phyloP scores from a whole-genome alignment of 2,113 vertebrate species.

The Tor tambroides region DNA sequence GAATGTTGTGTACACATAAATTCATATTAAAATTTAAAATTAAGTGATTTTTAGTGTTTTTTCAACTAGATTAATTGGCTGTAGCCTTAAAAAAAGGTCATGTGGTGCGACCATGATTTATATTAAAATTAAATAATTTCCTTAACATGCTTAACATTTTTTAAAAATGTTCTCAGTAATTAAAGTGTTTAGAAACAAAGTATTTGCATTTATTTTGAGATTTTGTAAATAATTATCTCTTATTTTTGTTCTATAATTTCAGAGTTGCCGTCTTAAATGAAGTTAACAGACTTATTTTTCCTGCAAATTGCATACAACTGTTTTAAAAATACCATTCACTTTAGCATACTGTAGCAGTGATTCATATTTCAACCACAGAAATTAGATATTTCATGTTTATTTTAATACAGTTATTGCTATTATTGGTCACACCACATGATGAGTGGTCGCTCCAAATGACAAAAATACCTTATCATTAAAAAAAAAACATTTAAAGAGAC shows the following conservation, averaged over 20 bases:
- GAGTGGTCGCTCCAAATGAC: not conserved
- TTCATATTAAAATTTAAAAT: not conserved
- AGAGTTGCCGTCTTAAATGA: not conserved
- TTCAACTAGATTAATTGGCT: no score
- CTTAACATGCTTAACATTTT: no score
- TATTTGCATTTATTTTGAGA: not conserved
- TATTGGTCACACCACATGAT: not conserved
- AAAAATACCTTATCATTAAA: no score
- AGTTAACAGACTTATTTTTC: not conserved
- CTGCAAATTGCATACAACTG: not conserved
- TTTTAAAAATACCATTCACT: not conserved
- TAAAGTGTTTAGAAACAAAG: no score
- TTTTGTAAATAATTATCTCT: not conserved
- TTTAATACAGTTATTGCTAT: not conserved
- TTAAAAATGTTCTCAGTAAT: no score
- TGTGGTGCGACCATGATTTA: no score
- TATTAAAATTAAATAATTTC: no score
- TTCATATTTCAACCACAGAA: not conserved
- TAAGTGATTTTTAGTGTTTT: not conserved
- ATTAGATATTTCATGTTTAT: not conserved
- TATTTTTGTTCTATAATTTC: not conserved
- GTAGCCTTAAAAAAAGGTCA: no score
- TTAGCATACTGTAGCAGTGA: not conserved
- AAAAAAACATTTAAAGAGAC: not conserved
- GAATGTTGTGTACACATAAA: not conserved